phyloP scores from a whole-genome alignment of 2,113 vertebrate genomes.

The Salminus brasiliensis region DNA sequence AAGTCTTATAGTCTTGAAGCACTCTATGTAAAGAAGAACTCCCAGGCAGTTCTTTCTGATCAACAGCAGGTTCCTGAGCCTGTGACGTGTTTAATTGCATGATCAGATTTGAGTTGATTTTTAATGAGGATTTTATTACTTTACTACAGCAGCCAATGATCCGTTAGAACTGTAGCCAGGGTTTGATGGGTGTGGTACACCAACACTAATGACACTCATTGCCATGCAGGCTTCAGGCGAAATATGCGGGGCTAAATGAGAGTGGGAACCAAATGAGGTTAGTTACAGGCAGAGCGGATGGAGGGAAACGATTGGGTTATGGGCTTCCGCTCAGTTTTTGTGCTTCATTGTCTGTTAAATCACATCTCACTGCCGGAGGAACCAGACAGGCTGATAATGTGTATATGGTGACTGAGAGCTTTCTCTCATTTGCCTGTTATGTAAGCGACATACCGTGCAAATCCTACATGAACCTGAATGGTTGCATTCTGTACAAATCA shows the following conservation, averaged over 20 bases:
- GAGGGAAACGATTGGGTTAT: slow-evolving; percentile 32
- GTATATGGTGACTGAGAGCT: background rate
- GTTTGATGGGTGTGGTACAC: slow-evolving; percentile 13
- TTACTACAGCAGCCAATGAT: background rate
- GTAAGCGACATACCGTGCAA: background rate
- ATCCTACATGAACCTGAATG: background rate
- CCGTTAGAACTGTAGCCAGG: background rate
- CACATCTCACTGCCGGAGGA: background rate
- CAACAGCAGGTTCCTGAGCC: background rate
- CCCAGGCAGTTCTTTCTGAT: background rate
- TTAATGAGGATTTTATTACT: background rate
- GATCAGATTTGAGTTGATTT: background rate
- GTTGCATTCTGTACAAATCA: background rate
- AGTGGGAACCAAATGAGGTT: slow-evolving; percentile 30
- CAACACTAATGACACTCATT: slow-evolving; percentile 25
- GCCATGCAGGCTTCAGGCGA: slow-evolving; percentile 17
- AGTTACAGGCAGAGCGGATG: slow-evolving; percentile 21
- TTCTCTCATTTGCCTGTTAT: background rate
- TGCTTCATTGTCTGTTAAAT: slow-evolving; percentile 32
- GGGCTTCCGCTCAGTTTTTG: slow-evolving; percentile 23
- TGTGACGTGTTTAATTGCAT: background rate
- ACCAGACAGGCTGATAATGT: background rate
- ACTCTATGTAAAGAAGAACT: background rate
- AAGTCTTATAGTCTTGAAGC: too few relatives aligned
- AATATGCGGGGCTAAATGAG: background rate